phyloP scores from a whole-genome alignment of 2,888 invertebrate species.

The Eupsilia transversa region DNA sequence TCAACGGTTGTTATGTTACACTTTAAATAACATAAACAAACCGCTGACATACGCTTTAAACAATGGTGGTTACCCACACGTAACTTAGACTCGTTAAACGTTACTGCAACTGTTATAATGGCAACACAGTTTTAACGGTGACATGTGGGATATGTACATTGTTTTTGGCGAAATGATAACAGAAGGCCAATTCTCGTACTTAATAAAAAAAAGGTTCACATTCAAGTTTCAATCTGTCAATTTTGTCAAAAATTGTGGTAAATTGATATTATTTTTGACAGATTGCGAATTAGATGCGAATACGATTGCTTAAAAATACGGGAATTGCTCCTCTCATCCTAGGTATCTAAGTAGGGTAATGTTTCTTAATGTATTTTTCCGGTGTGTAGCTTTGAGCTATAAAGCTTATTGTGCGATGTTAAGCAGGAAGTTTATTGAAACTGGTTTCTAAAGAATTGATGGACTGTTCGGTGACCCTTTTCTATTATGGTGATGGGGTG shows the following conservation, averaged over 20 bases:
- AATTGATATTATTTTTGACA: too few relatives aligned
- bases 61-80: slow-evolving; percentile 52
- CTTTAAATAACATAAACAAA: slow-evolving; percentile 46
- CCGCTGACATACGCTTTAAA: slow-evolving; percentile 31
- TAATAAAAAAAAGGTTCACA: too few relatives aligned
- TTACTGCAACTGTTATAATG: slow-evolving; percentile 59
- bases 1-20: slow-evolving; percentile 31
- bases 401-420: neutral
- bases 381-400: neutral
- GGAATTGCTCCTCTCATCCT: too few relatives aligned
- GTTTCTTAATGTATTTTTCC: slow-evolving; percentile 2
- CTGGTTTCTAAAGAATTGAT: slow-evolving; percentile 33
- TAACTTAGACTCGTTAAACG: slow-evolving; percentile 37
- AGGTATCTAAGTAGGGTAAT: slow-evolving; percentile 1
- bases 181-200: too few relatives aligned
- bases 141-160: slow-evolving; percentile 30
- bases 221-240: too few relatives aligned
- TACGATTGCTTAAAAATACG: too few relatives aligned
- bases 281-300: too few relatives aligned
- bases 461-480: slow-evolving; percentile 5
- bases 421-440: slow-evolving; percentile 19
- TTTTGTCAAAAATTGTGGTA: too few relatives aligned
- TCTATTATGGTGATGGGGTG: neutral
- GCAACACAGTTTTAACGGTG: slow-evolving; percentile 41
- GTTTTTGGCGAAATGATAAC: slow-evolving; percentile 37